Evolutionary conservation across 2,797 vertebrate species (phyloP).

Genomic region (Falco columbarius): DNA sequence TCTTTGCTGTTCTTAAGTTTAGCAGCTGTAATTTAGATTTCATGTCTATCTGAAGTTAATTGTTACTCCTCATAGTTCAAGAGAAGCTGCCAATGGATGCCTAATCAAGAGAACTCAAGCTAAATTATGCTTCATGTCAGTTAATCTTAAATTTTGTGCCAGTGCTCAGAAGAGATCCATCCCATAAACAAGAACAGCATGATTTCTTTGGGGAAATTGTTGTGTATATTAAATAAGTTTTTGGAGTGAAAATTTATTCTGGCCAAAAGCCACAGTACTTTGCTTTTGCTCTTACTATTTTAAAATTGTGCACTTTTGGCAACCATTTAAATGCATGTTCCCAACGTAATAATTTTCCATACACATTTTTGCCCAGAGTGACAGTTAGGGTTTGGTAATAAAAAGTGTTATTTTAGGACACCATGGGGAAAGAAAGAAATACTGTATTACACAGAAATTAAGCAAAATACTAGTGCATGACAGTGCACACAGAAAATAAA

Average conservation of each 20-base stretch:
- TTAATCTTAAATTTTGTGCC: slow-evolving; percentile 9
- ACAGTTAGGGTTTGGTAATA: neutral
- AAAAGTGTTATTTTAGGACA: slow-evolving; percentile 55
- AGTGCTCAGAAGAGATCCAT: neutral
- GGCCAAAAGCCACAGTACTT: neutral
- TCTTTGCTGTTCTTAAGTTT: slow-evolving; percentile 10
- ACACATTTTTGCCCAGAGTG: neutral
- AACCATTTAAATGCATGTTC: slow-evolving; percentile 2
- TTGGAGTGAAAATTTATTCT: neutral
- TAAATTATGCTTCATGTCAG: slow-evolving; percentile 30
- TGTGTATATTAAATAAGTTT: neutral
- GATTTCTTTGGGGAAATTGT: neutral
- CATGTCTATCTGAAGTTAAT: slow-evolving; percentile 45
- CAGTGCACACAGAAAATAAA: neutral
- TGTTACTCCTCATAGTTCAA: slow-evolving; percentile 30
- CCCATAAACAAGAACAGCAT: neutral
- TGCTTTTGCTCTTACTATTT: neutral
- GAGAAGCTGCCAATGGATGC: slow-evolving; percentile 15
- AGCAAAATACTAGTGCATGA: neutral
- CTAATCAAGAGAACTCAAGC: slow-evolving; percentile 16
- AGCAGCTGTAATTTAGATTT: slow-evolving; percentile 56
- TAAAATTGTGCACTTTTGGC: neutral
- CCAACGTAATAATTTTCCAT: slow-evolving; percentile 31
- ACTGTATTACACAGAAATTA: neutral
- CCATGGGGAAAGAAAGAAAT: neutral